phyloP scores from a whole-genome alignment of 2,797 vertebrate genomes.

The Myotis pilosus region DNA sequence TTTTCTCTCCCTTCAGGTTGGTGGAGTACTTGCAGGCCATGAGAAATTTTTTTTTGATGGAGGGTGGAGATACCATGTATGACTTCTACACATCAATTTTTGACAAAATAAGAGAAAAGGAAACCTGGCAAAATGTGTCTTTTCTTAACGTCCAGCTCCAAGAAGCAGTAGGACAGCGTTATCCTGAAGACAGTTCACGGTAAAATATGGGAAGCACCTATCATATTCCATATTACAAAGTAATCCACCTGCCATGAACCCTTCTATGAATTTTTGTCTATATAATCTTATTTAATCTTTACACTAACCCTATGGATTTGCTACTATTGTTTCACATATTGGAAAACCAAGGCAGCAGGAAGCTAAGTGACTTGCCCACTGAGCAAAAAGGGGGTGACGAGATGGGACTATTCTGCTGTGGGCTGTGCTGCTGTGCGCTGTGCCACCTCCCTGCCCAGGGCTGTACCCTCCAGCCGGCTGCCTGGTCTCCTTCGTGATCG shows the following conservation, averaged over 20 bases:
- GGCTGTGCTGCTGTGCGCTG: not conserved
- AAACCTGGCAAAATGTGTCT: constrained; percentile 95
- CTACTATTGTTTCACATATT: not conserved
- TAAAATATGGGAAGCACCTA: constrained; percentile 73
- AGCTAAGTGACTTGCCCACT: not conserved
- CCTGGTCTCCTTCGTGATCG: not conserved
- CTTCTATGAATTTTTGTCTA: not conserved
- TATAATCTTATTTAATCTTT: not conserved
- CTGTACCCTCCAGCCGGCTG: not conserved
- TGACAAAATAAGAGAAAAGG: constrained; percentile 97
- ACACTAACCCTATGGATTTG: not conserved
- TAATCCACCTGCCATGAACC: not conserved
- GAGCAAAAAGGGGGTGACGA: not conserved
- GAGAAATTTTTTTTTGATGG: constrained; percentile 98
- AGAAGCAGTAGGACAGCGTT: constrained; percentile 95
- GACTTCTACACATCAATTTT: constrained; percentile 99
- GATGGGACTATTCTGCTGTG: not conserved
- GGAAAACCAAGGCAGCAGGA: not conserved
- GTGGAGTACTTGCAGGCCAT: constrained; percentile 97
- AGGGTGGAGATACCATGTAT: constrained; percentile 99
- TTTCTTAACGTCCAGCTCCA: constrained; percentile 96
- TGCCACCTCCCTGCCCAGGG: not conserved
- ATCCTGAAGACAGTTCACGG: constrained; percentile 94
- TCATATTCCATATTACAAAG: not conserved
- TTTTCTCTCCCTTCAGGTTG: constrained; percentile 83